Evolutionary conservation across 2,888 invertebrate species (phyloP).

Genomic region (Torymus tubicola): DNA sequence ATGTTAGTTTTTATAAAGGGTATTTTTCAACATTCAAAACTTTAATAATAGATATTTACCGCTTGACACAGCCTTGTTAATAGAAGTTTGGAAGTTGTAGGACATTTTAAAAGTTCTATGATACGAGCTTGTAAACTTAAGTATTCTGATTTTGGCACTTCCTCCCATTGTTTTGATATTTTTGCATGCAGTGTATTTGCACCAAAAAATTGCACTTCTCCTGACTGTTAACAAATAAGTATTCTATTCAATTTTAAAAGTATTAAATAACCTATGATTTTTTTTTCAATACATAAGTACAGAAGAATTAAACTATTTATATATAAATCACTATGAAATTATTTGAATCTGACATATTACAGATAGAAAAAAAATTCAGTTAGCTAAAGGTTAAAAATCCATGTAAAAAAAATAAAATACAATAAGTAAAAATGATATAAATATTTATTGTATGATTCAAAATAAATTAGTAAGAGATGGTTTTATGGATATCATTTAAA

Average conservation of each 20-base stretch:
- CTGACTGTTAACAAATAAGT: slow-evolving; percentile 79
- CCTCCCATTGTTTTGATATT: slow-evolving; percentile 91
- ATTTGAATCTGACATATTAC: no score
- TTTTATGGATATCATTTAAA: background rate
- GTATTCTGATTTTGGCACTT: slow-evolving; percentile 89
- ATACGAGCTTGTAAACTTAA: slow-evolving; percentile 87
- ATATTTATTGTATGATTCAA: no score
- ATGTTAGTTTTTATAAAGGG: slow-evolving; percentile 7
- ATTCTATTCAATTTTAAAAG: background rate
- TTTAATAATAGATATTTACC: slow-evolving; percentile 79
- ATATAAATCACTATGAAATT: no score
- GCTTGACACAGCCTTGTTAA: slow-evolving; percentile 91
- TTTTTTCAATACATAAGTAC: no score
- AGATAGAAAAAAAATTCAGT: no score
- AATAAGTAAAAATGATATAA: no score
- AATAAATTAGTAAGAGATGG: no score
- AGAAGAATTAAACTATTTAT: no score
- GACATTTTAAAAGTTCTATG: slow-evolving; percentile 86
- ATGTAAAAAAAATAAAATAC: no score
- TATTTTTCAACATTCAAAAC: background rate
- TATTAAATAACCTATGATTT: no score
- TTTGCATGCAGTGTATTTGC: slow-evolving; percentile 94
- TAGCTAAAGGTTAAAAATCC: no score
- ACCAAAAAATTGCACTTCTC: slow-evolving; percentile 95
- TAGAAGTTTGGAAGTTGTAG: slow-evolving; percentile 90